These are phyloP conservation scores for Cherax quadricarinatus DNA, from an alignment of 1,140 invertebrate genomes.

Conservation along the genomic window DNA sequence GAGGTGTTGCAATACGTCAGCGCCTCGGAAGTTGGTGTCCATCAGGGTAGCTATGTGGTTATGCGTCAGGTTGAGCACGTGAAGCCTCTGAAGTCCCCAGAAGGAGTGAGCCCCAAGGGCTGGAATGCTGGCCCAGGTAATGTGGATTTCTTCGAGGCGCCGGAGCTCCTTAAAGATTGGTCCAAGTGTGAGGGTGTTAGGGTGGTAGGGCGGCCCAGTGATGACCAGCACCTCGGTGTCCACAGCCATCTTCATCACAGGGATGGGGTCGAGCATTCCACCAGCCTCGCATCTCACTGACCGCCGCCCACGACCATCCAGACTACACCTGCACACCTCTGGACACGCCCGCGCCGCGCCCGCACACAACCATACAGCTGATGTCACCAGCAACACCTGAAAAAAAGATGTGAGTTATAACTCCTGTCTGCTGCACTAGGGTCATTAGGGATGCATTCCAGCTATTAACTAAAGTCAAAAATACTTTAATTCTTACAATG, in stretches of 20 bases:
- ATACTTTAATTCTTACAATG: too few species aligned
- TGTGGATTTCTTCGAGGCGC: conserved; percentile 85
- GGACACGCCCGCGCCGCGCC: conserved; percentile 73
- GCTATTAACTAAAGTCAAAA: too few species aligned
- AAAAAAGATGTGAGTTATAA: not conserved
- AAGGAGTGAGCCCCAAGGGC: conserved; percentile 87
- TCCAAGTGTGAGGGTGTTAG: conserved; percentile 85
- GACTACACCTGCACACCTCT: conserved; percentile 75
- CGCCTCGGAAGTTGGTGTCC: conserved; percentile 77
- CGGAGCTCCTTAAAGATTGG: conserved; percentile 84
- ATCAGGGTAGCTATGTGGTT: conserved; percentile 86
- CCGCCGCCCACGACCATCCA: conserved; percentile 75
- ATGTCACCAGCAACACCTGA: conserved; percentile 5
- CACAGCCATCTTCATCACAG: conserved; percentile 52
- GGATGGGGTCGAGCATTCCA: conserved; percentile 78
- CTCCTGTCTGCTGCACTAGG: too few species aligned
- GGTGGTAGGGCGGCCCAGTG: conserved; percentile 81
- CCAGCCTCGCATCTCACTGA: conserved; percentile 79
- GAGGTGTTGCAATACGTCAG: conserved; percentile 77
- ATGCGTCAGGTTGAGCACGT: conserved; percentile 84
- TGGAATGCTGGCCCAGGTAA: conserved; percentile 85
- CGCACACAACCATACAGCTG: conserved; percentile 5
- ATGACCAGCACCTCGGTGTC: conserved; percentile 82
- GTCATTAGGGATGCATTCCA: too few species aligned
- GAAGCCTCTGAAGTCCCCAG: conserved; percentile 84